Percentiles rank a stretch among this genome's conserved stretches.
phyloP scores from a whole-genome alignment of 2,797 vertebrate species.

The Myotis daubentonii region DNA sequence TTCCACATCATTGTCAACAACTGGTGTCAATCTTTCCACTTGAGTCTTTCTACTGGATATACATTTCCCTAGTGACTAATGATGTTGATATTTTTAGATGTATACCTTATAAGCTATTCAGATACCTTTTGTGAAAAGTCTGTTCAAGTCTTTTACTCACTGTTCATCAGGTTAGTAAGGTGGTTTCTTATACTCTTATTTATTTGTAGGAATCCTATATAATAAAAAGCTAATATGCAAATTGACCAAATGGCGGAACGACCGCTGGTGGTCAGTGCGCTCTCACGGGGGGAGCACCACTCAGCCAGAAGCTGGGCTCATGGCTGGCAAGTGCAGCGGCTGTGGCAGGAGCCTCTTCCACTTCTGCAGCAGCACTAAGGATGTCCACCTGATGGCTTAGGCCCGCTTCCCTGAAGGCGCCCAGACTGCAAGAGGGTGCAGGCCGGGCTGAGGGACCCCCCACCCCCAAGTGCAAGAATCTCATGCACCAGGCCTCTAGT shows the following conservation, averaged over 20 bases:
- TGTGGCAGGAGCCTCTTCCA: too few species aligned
- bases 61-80: neutral
- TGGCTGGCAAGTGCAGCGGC: too few species aligned
- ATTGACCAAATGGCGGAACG: rapidly evolving
- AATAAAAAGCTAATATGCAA: too few species aligned
- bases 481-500: neutral
- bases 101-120: neutral
- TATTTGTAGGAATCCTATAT: neutral
- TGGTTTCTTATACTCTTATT: neutral
- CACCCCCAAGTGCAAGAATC: too few species aligned
- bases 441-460: too few species aligned
- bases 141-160: neutral
- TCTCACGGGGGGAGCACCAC: too few species aligned
- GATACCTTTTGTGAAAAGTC: neutral
- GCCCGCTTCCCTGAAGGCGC: too few species aligned
- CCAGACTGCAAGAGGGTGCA: too few species aligned
- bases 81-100: neutral
- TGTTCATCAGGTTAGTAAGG: neutral
- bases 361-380: too few species aligned
- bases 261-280: too few species aligned
- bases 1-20: neutral
- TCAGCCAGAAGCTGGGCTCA: too few species aligned
- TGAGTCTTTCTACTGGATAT: neutral
- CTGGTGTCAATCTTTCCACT: neutral
- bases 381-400: too few species aligned